phyloP scores from a whole-genome alignment of 2,888 invertebrate genomes.

The Argyresthia goedartella region DNA sequence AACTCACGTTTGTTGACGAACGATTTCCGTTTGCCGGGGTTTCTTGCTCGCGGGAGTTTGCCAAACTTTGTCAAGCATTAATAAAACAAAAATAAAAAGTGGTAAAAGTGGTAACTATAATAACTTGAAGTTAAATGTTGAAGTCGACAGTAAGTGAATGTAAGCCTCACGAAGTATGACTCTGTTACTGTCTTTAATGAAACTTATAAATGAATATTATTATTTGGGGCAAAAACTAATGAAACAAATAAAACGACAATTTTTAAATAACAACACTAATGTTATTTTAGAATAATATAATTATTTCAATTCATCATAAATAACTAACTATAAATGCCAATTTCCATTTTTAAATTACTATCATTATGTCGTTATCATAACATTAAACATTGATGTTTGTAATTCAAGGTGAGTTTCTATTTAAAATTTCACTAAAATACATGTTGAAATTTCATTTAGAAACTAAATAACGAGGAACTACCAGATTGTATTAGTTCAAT shows the following conservation, averaged over 20 bases:
- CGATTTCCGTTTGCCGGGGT: no score
- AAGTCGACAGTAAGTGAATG: no score
- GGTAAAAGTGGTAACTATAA: no score
- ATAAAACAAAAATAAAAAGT: no score
- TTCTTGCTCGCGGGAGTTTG: no score
- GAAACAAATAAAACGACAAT: background rate
- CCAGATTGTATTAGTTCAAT: background rate
- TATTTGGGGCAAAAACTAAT: no score
- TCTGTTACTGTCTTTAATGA: no score
- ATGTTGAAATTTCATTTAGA: slow-evolving; percentile 16
- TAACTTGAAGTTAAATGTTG: no score
- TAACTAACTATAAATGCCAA: slow-evolving; percentile 70
- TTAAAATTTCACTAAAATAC: slow-evolving; percentile 7
- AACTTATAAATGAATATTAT: no score
- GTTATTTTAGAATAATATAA: slow-evolving; percentile 71
- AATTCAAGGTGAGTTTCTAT: background rate
- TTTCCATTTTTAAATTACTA: slow-evolving; percentile 44
- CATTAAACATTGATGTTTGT: slow-evolving; percentile 39
- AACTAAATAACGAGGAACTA: slow-evolving; percentile 23
- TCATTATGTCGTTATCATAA: slow-evolving; percentile 38
- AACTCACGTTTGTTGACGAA: no score
- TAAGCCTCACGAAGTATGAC: no score
- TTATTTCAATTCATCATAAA: slow-evolving; percentile 64
- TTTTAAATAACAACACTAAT: slow-evolving; percentile 54
- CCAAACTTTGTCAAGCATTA: no score